Evolutionary conservation across 1,140 invertebrate genomes (phyloP).

Genomic region (Lepidurus packardi): DNA sequence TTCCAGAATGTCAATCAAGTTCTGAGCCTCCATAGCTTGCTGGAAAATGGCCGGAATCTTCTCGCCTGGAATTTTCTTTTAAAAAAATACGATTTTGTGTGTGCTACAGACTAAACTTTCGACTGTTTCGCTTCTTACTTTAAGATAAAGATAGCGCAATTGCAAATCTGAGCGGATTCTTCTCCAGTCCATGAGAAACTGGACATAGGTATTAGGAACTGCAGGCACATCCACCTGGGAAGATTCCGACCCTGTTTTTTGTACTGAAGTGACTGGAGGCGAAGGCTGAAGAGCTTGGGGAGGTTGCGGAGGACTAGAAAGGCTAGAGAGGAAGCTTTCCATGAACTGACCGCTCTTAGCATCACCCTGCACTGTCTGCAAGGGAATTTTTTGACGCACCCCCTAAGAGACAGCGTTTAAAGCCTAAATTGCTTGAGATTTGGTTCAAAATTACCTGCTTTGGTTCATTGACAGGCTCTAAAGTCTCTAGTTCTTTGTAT

Average conservation of each 20-base stretch:
- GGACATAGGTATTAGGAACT: conserved; percentile 30
- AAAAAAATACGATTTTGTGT: neutral
- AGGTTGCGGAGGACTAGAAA: neutral
- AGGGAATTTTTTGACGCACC: neutral
- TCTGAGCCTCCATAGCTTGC: conserved; percentile 43
- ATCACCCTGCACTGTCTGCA: neutral
- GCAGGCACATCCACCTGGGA: neutral
- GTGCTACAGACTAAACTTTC: neutral
- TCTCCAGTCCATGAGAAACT: conserved; percentile 32
- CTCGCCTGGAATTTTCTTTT: conserved; percentile 27
- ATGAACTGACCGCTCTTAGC: neutral
- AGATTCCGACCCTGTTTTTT: neutral
- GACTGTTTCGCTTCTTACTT: neutral
- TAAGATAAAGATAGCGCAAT: conserved; percentile 26
- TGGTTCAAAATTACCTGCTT: neutral
- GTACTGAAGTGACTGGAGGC: neutral
- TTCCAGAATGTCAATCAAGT: conserved; percentile 42
- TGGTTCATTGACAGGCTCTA: neutral
- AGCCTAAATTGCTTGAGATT: neutral
- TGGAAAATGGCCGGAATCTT: conserved; percentile 41
- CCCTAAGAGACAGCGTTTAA: neutral
- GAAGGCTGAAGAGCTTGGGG: neutral
- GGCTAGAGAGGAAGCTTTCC: neutral
- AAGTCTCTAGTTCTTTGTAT: neutral
- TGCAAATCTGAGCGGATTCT: conserved; percentile 22